These are phyloP conservation scores for Microcaecilia unicolor DNA, from an alignment of 2,797 vertebrate genomes.

Conservation along the genomic window DNA sequence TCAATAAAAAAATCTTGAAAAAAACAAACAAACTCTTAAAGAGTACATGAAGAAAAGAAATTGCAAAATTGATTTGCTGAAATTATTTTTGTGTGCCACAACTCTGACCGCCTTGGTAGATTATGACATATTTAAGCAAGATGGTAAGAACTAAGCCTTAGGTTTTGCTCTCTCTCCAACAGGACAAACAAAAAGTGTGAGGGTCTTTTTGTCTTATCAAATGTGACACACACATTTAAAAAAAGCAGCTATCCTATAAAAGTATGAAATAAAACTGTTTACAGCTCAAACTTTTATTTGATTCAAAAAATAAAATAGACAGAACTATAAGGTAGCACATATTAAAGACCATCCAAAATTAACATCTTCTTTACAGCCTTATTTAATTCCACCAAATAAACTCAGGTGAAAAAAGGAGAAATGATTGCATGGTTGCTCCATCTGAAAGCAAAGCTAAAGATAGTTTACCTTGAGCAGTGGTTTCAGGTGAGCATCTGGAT, in stretches of 20 bases:
- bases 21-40: no score
- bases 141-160: no score
- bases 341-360: slow-evolving; percentile 31
- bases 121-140: no score
- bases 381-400: slow-evolving; percentile 35
- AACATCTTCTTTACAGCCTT: slow-evolving; percentile 18
- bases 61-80: no score
- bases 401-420: slow-evolving; percentile 8
- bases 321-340: slow-evolving; percentile 35
- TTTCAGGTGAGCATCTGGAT: slow-evolving; percentile 22
- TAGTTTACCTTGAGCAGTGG: slow-evolving; percentile 14
- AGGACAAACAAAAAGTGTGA: no score
- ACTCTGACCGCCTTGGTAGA: no score
- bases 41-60: no score
- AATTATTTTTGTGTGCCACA: no score
- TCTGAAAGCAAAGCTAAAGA: slow-evolving; percentile 19
- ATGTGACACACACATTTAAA: no score
- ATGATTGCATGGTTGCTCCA: slow-evolving; percentile 9
- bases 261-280: slow-evolving; percentile 1
- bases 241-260: neutral
- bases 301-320: slow-evolving; percentile 42
- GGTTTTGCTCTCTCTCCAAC: no score
- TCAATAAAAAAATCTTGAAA: no score
- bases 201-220: no score
- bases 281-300: slow-evolving; percentile 47